Evolutionary conservation across 2,888 invertebrate species (phyloP).

Genomic region (Diadromus collaris): DNA sequence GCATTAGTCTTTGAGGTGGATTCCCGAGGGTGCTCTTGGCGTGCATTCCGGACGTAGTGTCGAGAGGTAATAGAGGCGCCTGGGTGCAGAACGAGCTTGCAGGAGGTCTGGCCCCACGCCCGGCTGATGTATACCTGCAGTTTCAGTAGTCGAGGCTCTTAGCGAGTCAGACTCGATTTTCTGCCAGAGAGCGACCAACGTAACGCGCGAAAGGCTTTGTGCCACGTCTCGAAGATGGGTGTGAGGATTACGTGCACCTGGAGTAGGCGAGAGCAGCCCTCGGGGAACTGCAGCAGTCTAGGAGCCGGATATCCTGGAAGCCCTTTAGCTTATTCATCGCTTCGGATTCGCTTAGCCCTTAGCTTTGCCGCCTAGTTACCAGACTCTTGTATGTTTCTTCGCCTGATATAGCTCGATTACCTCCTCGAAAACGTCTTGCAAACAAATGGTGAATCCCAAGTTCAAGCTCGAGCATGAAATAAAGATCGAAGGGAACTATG

Average conservation of each 20-base stretch:
- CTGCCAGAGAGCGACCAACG: constrained; percentile 8
- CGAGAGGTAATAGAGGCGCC: constrained; percentile 13
- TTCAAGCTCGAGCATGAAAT: too few relatives aligned
- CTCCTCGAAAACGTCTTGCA: too few relatives aligned
- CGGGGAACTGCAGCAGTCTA: not conserved
- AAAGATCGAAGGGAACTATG: too few relatives aligned
- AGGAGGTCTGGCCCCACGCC: constrained; percentile 23
- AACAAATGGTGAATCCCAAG: not conserved
- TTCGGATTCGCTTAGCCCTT: not conserved
- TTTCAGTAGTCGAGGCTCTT: constrained; percentile 25
- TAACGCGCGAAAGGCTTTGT: not conserved
- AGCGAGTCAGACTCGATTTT: constrained; percentile 48
- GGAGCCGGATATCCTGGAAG: not conserved
- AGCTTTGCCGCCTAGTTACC: not conserved
- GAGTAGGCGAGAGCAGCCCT: not conserved
- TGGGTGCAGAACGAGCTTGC: not conserved
- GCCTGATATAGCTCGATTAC: not conserved
- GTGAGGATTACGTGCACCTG: constrained; percentile 1
- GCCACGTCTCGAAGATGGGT: constrained; percentile 26
- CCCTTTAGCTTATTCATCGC: not conserved
- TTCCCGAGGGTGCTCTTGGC: constrained; percentile 3
- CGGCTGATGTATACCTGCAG: constrained; percentile 12
- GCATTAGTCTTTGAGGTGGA: constrained; percentile 14
- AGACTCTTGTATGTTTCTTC: not conserved
- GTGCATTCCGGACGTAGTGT: constrained; percentile 1